These are phyloP conservation scores for Sporophila hypoxantha DNA, from an alignment of 2,113 vertebrate species.

Conservation along the genomic window DNA sequence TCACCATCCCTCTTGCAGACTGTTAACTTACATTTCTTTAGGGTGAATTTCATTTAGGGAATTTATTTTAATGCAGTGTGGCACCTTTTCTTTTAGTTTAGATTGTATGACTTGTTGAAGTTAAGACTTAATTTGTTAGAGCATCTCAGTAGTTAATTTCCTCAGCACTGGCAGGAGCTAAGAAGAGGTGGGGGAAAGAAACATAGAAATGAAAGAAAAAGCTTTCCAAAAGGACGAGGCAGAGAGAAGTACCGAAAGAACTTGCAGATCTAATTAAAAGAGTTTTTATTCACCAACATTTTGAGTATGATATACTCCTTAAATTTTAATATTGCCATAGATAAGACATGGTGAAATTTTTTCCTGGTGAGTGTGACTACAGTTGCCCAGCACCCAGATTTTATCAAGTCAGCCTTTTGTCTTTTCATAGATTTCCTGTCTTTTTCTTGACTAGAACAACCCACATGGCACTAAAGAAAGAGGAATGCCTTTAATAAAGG, in stretches of 20 bases:
- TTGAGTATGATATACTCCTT: neutral
- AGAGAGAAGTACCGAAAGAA: neutral
- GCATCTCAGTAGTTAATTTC: neutral
- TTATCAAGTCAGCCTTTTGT: neutral
- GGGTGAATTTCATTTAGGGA: neutral
- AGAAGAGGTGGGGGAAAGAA: neutral
- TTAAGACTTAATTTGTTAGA: neutral
- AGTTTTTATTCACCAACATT: neutral
- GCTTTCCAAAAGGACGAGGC: neutral
- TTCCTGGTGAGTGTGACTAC: neutral
- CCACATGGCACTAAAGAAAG: neutral
- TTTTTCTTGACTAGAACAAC: neutral
- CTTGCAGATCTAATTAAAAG: neutral
- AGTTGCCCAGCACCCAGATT: neutral
- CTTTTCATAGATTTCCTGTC: neutral
- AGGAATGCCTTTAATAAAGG: constrained; percentile 38
- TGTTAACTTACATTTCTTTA: neutral
- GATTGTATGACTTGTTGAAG: neutral
- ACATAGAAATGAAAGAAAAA: neutral
- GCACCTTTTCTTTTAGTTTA: neutral
- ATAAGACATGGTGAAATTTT: neutral
- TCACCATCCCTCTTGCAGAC: neutral
- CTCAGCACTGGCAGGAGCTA: neutral
- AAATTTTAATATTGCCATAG: neutral
- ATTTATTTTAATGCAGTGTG: neutral